Evolutionary conservation across 2,888 invertebrate genomes (phyloP), one percentile per base, ranked within the genome.

Genomic region (Eretmocerus hayati): DNA sequence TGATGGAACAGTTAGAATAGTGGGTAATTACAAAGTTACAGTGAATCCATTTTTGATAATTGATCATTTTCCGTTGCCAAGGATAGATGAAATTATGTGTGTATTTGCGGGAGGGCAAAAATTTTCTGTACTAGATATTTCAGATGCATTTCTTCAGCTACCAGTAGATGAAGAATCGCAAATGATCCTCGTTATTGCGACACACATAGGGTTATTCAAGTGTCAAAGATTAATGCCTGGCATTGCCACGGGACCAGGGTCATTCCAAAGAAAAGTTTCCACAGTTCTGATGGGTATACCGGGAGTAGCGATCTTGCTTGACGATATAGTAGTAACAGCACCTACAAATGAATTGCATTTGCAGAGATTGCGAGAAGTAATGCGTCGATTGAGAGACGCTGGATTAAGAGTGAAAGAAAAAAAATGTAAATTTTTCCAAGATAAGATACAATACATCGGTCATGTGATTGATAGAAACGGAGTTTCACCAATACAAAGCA

Each of bases 21-120:
- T 63, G 42, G 64, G 60, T 1, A 61, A 67, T 51, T 59, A 52
- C 35, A 56, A 54, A 35, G 44, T 58, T 1, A 60, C 58, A 1
- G 8, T 59, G 16, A 59, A 60, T 46, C 48, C 48, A 32, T 36
- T 42, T 26, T 36, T 57, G 5, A 46, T 49, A 30, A 35, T 54
- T 4, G 52, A 56, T 48, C 48, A 45, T 30, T 52, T 57, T 33
- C 56, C 54, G 4, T 35, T 58, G 11, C 56, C 60, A 2, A 39
- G 51, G n/a, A 43, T 56, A 2, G 56, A 59, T 16, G 55, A 59
- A 35, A 20, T 61, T 8, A 51, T 56, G 3, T 44, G 43, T 30
- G 53, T 46, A 2, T 39, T 59, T 3, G 15, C 45, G 18, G 58
- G 58, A n/a, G 61, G 62, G 13, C 48, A 46, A 18, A 23, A 48